Base-by-base conservation (phyloP, 2,888 invertebrate species). In the Trachelus stipa region DNA sequence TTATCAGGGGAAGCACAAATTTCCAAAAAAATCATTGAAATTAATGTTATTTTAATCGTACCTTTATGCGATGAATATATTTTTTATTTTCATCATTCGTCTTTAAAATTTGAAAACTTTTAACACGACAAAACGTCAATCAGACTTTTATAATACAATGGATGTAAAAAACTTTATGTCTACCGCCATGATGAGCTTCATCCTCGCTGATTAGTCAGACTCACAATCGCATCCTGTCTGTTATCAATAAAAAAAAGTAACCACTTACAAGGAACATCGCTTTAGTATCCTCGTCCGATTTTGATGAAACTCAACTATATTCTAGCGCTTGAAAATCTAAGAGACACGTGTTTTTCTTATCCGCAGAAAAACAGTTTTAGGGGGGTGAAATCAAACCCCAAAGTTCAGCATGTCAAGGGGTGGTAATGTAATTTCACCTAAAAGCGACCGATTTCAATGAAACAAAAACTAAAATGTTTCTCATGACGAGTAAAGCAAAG, bases 1-100 rank as follows among this genome's bases (percentile, higher is more conserved):
- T 73, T 31, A 80, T 15, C 35, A 75, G 11, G 74, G 68, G n/a
- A 34, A 40, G 35, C 80, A 80, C 71, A 35, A 35, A 34, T 11
- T 74, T 11, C 35, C 34, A 37, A 74, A 74, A 35, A 35, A 3
- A 11, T 35, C 35, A 23, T 37, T 23, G 35, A 74, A 0, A 23
- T 9, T 35, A 35, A 3, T 35, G 12, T 35, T 3, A 12, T 12
- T 3, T 35, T 35, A 35, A 35, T 35, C 74, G 35, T 12, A 35
- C 71, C 71, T 2, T 56, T 23, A 23, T 56, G 23, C 23, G 23
- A 56, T 3, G 40, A 15, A 15, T 23, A 56, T 23, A 56, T 56
- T 23, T 23, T 56, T 56, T 0, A 56, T 3, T 56, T 56, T 56
- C 23, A 56, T 23, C 23, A 56, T 56, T 23, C 56, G 23, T 56